Percentiles rank a stretch among this genome's conserved stretches.
Conservation (phyloP, 2,113 vertebrate genomes). For the Heptranchias perlo region DNA sequence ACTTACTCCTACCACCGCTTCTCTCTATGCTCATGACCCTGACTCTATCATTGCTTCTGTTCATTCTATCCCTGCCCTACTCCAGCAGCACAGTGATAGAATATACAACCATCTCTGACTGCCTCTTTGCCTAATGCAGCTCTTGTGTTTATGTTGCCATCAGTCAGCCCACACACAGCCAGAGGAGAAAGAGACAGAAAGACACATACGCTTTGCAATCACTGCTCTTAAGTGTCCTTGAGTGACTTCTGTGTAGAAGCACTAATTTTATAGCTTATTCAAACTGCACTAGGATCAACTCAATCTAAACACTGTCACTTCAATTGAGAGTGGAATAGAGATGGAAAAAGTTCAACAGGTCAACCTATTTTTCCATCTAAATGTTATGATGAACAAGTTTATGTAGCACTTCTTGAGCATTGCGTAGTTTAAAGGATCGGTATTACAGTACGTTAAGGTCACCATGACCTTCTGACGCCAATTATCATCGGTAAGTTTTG, state of each 20-base stretch:
- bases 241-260: neutral
- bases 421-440: neutral
- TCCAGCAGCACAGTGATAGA: no score
- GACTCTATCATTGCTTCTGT: neutral
- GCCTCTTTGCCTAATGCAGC: neutral
- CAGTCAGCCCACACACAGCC: neutral
- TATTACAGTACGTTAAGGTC: neutral
- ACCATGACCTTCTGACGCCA: neutral
- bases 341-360: neutral
- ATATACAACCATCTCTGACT: neutral
- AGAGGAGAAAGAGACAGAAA: neutral
- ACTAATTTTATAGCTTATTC: neutral
- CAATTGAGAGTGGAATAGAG: neutral
- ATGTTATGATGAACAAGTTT: neutral
- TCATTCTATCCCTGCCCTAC: neutral
- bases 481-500: neutral
- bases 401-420: neutral
- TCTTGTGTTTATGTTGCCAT: neutral
- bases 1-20: neutral
- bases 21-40: neutral
- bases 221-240: conserved; percentile 13
- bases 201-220: neutral
- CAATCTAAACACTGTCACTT: neutral
- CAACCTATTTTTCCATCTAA: neutral
- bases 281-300: neutral